A percentile compares a stretch with the other conserved stretches of the same genome.
Conservation (phyloP, 2,113 vertebrate genomes). For the Albula goreensis region DNA sequence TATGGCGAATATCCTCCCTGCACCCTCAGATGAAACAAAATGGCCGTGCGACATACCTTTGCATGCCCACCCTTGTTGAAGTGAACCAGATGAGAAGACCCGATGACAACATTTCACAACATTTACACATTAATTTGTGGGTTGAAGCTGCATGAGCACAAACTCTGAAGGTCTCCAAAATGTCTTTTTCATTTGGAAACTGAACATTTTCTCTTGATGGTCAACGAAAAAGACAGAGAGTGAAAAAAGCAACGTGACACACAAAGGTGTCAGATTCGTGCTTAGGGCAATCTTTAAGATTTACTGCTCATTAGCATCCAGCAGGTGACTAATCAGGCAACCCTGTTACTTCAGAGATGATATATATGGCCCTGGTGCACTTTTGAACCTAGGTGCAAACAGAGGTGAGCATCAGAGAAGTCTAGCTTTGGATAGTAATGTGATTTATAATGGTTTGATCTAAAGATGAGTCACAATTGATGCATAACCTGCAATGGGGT, state of each 20-base stretch:
- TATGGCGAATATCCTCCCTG: neutral
- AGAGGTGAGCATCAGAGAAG: neutral
- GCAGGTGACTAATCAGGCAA: neutral
- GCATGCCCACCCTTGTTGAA: neutral
- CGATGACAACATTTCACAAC: neutral
- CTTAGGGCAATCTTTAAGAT: slow-evolving; percentile 1
- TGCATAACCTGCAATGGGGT: neutral
- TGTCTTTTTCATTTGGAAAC: neutral
- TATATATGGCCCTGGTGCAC: neutral
- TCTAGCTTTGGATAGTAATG: neutral
- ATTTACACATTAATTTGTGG: neutral
- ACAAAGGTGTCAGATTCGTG: neutral
- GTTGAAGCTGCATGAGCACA: neutral
- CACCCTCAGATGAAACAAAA: neutral
- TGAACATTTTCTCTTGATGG: neutral
- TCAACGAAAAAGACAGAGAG: neutral
- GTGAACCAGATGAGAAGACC: neutral
- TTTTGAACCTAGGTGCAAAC: neutral
- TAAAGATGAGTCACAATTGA: neutral
- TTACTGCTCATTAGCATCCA: neutral
- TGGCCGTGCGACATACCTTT: neutral
- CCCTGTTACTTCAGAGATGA: neutral
- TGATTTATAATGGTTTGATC: neutral
- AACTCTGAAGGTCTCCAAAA: neutral
- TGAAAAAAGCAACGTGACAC: neutral